Base-by-base conservation (phyloP, 2,113 vertebrate genomes). In the Pseudorectes ferrugineus region DNA sequence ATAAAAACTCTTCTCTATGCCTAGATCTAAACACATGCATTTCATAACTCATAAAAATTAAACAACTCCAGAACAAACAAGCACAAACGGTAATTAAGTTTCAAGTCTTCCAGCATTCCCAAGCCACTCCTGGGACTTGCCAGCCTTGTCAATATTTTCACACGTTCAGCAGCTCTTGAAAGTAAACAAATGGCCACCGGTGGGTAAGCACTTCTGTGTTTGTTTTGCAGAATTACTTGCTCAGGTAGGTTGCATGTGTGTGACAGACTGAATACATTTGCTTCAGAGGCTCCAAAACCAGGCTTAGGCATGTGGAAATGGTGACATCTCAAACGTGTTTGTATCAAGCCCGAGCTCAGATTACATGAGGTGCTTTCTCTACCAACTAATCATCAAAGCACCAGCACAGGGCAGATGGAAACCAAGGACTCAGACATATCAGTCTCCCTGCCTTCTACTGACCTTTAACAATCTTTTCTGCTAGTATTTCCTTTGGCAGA, bases 131-230 rank as follows among this genome's bases (percentile, higher is more conserved):
- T 77, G 81, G 55, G 82, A 74, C 78, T 85, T 85, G 3, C 38
- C 62, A 85, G 75, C 43, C 59, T 85, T 89, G 85, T 94, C 92
- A 92, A 93, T 89, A 92, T 95, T 93, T 94, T 91, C 74, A 77
- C n/a, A 42, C 3, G 43, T 96, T 96, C 71, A 55, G 67, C 54
- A 48, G 78, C 76, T 95, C 78, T 24, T 49, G 46, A 75, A 85
- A 83, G 78, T 65, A 93, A 95, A 88, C 85, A 94, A 95, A 82
- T 59, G 62, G 84, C 84, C 87, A 62, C 33, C 0, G 0, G 62
- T 73, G 84, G 57, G 81, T 76, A 76, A 97, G 78, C 22, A 31
- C 45, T 89, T 52, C 77, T 67, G 40, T 89, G 36, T 95, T 95
- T 95, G 72, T 29, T 89, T 78, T 87, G 66, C 66, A 66, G 84